Percentiles rank a stretch among this genome's conserved stretches.
phyloP scores from a whole-genome alignment of 2,797 vertebrate genomes.

The Eospalax fontanierii region DNA sequence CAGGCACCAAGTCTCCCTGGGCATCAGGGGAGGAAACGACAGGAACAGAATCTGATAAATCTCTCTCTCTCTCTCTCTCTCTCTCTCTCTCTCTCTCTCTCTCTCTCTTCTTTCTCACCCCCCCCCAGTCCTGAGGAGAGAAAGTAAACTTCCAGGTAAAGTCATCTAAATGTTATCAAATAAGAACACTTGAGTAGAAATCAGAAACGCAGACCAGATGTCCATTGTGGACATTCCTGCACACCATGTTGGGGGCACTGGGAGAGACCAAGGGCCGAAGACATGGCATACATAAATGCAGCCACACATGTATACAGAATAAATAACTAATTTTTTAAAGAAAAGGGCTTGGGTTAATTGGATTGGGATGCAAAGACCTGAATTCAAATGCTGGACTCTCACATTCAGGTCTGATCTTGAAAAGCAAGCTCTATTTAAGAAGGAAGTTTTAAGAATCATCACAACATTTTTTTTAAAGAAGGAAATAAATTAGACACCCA shows the following conservation, averaged over 20 bases:
- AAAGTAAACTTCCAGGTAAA: conserved; percentile 34
- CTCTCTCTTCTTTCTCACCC: background rate
- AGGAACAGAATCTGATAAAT: conserved; percentile 66
- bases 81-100: background rate
- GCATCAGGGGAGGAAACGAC: too few relatives aligned
- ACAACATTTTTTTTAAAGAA: too few relatives aligned
- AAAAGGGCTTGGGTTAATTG: background rate
- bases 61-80: conserved; percentile 56
- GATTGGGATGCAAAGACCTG: background rate
- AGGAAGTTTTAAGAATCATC: too few relatives aligned
- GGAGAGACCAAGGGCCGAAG: background rate
- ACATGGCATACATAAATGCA: background rate
- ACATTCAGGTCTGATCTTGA: background rate
- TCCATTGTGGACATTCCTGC: background rate
- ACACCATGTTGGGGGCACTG: background rate
- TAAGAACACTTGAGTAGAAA: conserved; percentile 16
- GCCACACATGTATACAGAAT: too few relatives aligned
- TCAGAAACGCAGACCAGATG: background rate
- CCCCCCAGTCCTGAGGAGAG: fast-evolving
- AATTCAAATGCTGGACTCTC: background rate
- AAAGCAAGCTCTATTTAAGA: background rate
- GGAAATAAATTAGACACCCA: too few relatives aligned
- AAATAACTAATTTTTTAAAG: too few relatives aligned
- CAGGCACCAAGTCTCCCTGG: too few relatives aligned
- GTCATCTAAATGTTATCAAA: background rate